Base-by-base conservation (phyloP, 2,797 vertebrate genomes). In the Micromesistius poutassou region DNA sequence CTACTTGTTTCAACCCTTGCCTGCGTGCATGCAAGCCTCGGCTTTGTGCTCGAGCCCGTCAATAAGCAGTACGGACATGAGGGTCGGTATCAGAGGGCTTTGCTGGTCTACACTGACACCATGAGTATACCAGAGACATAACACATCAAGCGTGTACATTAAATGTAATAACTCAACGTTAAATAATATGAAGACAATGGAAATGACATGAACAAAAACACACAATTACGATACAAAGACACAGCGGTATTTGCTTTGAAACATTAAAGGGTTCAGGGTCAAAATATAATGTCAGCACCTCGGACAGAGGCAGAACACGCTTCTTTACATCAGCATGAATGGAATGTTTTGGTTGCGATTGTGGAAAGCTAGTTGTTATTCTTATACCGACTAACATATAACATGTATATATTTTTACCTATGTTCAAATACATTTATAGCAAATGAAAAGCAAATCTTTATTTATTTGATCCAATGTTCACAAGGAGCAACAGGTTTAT, bases 101-200 rank as follows among this genome's bases (percentile, higher is more conserved):
- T 62, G 50, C 22, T n/a, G 50, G 83, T 82, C 5, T 46, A 87
- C 55, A 85, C 78, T 82, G 87, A 89, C 87, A 83, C 86, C 87
- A 79, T 82, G 86, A 85, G 86, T 76, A 71, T 73, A 46, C 55
- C 12, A 10, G 50, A 79, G 22, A 28, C 10, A 28, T 30, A 35
- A 68, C 70, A 77, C 46, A 74, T 46, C 12, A 9, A n/a, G 10
- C 2, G 35, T 33, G 70, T n/a, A 31, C 14, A 33, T 35, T 19
- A 2, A 7, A 31, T 31, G 3, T 14, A 71, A 7, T 31, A 12
- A 1, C 68, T 25, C 55, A 62, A 62, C 55, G 19, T 55, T n/a
- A n/a, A n/a, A 55, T 55, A 16, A 46, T 46, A 46, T 46, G 42
- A 46, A 46, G 42, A 46, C 2, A 46, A 3, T 12, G 40, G 4